Base-by-base conservation (phyloP, 2,888 invertebrate genomes). In the Trissoscelio sp. region DNA sequence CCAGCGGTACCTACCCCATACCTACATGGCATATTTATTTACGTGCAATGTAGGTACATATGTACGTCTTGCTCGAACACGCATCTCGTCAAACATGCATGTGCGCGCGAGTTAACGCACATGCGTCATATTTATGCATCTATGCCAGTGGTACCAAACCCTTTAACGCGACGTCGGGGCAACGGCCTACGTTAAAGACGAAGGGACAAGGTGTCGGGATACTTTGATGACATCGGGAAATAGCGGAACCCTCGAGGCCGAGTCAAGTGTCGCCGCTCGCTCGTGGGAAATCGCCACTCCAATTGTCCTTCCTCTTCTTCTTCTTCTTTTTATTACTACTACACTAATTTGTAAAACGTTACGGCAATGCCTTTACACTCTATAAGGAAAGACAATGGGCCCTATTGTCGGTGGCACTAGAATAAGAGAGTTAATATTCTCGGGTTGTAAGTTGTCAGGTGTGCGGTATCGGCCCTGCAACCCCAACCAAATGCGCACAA, bases 91-190 rank as follows among this genome's bases (percentile, higher is more conserved):
- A 60, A 74, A 72, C 60, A 46, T 60, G 28, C 57, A 57, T 66
- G 48, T 48, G 46, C 57, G 60, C 69, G 79, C n/a, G 53, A 42
- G 55, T 67, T 55, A 64, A 73, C 51, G 80, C 81, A 75, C 78
- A 77, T 69, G 70, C 64, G 84, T 78, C 80, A 82, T 85, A 84
- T 87, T 87, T 87, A 87, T 89, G 90, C 90, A 91, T 91, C 88
- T 91, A 88, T 91, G 91, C 90, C 91, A 91, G 90, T 91, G 91
- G 91, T 91, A 88, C 87, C 88, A 90, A 89, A 87, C 89, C 88
- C 89, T 88, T 87, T 88, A 83, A 84, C 84, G 83, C 78, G 44
- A 78, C 73, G 81, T 51, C 86, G 85, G 90, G 89, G 90, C 90
- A 91, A 91, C 86, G 91, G 89, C 90, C 91, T 90, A 83, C 84